phyloP scores from a whole-genome alignment of 2,113 vertebrate genomes.

The Pollachius pollachius region DNA sequence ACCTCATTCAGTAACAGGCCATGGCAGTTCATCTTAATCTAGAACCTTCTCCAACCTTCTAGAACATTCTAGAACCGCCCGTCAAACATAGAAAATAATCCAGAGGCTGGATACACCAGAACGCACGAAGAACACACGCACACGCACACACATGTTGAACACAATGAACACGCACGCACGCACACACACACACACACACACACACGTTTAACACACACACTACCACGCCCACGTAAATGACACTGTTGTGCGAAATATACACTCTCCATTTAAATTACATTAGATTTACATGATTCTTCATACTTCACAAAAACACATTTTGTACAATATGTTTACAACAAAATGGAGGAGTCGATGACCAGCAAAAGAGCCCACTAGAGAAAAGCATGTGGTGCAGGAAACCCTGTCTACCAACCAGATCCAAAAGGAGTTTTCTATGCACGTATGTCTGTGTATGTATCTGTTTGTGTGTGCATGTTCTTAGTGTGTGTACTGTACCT shows the following conservation, averaged over 20 bases:
- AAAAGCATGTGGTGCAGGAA: constrained; percentile 7
- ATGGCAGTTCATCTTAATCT: too few species aligned
- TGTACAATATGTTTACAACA: constrained; percentile 51
- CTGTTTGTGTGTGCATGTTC: background rate
- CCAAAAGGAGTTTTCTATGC: too few species aligned
- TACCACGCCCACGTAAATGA: constrained; percentile 15
- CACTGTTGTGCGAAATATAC: constrained; percentile 41
- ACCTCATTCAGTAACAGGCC: too few species aligned
- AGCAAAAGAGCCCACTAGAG: too few species aligned
- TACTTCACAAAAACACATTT: constrained; percentile 51
- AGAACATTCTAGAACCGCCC: too few species aligned
- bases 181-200: constrained; percentile 5
- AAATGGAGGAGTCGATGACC: constrained; percentile 23
- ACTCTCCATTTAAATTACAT: constrained; percentile 31
- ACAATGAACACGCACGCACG: background rate
- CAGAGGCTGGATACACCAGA: too few species aligned
- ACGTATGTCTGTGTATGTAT: constrained; percentile 14
- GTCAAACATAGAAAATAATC: too few species aligned
- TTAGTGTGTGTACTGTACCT: constrained; percentile 29
- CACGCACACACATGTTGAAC: background rate
- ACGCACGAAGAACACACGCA: too few species aligned
- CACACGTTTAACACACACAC: constrained; percentile 5
- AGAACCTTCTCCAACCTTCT: too few species aligned
- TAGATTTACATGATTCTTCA: constrained; percentile 27
- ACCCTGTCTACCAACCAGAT: too few species aligned